These are phyloP conservation scores for Pavo muticus DNA, from an alignment of 2,113 vertebrate genomes.

Conservation along the genomic window DNA sequence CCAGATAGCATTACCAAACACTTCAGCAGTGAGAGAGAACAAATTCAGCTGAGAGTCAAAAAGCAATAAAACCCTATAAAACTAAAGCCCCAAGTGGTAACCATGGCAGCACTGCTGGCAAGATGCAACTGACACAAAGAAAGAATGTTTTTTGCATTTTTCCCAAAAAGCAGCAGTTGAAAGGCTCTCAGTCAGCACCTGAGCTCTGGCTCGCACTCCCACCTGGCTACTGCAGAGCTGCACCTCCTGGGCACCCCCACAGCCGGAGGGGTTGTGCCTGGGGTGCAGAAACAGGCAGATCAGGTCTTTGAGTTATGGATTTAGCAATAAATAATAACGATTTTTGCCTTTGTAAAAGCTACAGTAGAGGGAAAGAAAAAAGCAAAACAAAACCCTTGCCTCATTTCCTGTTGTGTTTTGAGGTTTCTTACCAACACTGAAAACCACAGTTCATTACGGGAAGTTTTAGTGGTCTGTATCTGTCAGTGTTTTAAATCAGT, in stretches of 20 bases:
- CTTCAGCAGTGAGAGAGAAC: background rate
- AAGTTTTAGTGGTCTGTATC: constrained; percentile 72
- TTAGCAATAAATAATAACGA: constrained; percentile 24
- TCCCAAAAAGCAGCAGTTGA: background rate
- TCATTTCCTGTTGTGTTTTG: constrained; percentile 77
- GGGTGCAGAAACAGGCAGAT: background rate
- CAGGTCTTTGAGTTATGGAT: background rate
- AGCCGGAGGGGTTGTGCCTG: background rate
- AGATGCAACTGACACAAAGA: background rate
- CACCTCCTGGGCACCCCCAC: rapidly evolving
- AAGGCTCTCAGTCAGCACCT: background rate
- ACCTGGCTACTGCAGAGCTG: background rate
- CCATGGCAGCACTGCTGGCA: background rate
- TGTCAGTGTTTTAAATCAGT: constrained; percentile 60
- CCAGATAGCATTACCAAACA: background rate
- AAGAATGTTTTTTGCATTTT: background rate
- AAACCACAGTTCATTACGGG: constrained; percentile 71
- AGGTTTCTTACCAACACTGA: constrained; percentile 74
- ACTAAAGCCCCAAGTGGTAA: background rate
- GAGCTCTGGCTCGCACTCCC: background rate
- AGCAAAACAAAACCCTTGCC: constrained; percentile 57
- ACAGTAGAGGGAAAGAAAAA: background rate
- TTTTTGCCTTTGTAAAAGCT: constrained; percentile 34
- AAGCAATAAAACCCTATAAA: background rate
- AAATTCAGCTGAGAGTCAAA: background rate